Evolutionary conservation across 2,113 vertebrate species (phyloP), one percentile per base, ranked within the genome.

Genomic region (Phasianus colchicus): DNA sequence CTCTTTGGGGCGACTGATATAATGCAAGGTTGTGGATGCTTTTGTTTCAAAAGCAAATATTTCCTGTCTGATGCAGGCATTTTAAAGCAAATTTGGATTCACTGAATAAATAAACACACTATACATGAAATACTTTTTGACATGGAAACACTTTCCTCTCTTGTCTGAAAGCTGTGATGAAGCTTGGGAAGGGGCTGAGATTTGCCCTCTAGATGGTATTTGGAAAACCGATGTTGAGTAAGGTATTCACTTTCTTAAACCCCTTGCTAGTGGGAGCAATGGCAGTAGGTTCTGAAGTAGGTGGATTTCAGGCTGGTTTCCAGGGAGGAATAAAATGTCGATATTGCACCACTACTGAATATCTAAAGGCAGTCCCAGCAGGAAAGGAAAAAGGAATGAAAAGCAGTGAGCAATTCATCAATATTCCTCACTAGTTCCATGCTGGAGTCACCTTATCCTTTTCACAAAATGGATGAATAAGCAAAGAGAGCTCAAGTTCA

Each of bases 381-480:
- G 55, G 57, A 78, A 40, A 83, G 43, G 16, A 29, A 64, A 40
- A 69, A 17, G 29, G 34, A 57, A 29, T 87, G 30, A 89, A 83
- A 81, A 86, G 42, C 75, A 52, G 3, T 48, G 20, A 75, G 66
- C n/a, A 50, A 29, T 76, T 85, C 63, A 81, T 91, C 64, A 73
- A 57, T 85, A 88, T 85, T 91, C 50, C 50, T 88, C 36, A 36
- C 67, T 84, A 72, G 34, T 45, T 91, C 72, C 75, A 73, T 87
- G 82, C 5, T 63, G 42, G 45, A 88, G 19, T 80, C 58, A 92
- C 29, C 34, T 52, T 27, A 73, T 50, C 50, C 45, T 57, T 76
- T 65, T 72, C 40, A 79, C 48, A 88, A 94, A 89, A 92, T 40
- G 42, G 15, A 85, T 63, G 45, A 94, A 80, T 86, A 94, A 92